These are phyloP conservation scores for Carassius auratus DNA, from an alignment of 2,113 vertebrate genomes.

Conservation along the genomic window DNA sequence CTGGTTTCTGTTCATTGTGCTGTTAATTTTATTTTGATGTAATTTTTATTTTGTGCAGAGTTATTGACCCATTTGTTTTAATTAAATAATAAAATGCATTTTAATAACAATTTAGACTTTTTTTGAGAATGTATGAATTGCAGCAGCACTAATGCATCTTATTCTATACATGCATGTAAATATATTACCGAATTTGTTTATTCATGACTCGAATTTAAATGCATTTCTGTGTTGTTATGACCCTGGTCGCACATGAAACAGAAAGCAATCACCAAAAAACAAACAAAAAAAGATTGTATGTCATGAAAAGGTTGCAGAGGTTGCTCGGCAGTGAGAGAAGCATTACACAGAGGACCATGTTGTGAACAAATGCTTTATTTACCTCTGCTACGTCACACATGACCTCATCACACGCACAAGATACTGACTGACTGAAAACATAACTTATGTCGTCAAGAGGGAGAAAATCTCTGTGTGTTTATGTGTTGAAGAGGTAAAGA, in stretches of 20 bases:
- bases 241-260: neutral
- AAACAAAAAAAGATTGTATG: neutral
- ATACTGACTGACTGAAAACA: conserved; percentile 24
- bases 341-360: conserved; percentile 74
- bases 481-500: conserved; percentile 46
- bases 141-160: neutral
- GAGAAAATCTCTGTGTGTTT: conserved; percentile 42
- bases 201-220: neutral
- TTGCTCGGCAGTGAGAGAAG: conserved; percentile 63
- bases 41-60: neutral
- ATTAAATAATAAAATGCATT: neutral
- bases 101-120: neutral
- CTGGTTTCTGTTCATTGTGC: neutral
- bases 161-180: neutral
- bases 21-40: neutral
- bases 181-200: neutral
- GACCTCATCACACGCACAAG: conserved; percentile 68
- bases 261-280: neutral
- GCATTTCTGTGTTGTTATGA: neutral
- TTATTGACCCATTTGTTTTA: neutral
- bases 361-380: conserved; percentile 80
- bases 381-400: conserved; percentile 73
- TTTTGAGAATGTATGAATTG: neutral
- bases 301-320: neutral
- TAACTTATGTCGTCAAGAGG: neutral